Conservation (phyloP, 2,888 invertebrate genomes). For the Drosophila nr. perissopoda region DNA sequence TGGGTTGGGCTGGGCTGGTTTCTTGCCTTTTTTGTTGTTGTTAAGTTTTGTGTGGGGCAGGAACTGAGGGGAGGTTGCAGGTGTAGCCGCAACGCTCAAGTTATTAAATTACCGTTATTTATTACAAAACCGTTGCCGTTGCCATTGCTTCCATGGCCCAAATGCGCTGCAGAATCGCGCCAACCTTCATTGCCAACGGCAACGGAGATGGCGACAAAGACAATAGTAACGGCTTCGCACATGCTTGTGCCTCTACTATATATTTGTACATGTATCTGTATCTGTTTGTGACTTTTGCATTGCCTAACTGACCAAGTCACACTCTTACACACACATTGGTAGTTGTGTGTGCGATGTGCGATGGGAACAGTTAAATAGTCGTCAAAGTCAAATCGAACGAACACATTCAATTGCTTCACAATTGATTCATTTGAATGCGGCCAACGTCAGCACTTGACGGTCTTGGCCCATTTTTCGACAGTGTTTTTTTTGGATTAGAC, state of each 20-base stretch:
- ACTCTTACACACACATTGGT: slow-evolving; percentile 5
- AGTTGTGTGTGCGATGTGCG: slow-evolving; percentile 26
- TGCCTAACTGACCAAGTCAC: slow-evolving; percentile 56
- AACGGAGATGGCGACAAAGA: slow-evolving; percentile 11
- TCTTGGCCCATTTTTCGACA: slow-evolving; percentile 69
- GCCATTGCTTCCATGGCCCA: slow-evolving; percentile 72
- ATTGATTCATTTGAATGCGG: slow-evolving; percentile 66
- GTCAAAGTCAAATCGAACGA: slow-evolving; percentile 47
- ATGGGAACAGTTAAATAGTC: slow-evolving; percentile 43
- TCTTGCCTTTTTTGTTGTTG: slow-evolving; percentile 11
- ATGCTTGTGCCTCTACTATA: not conserved
- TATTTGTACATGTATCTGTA: slow-evolving; percentile 12
- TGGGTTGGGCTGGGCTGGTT: slow-evolving; percentile 22
- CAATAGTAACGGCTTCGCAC: slow-evolving; percentile 35
- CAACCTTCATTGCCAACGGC: slow-evolving; percentile 55
- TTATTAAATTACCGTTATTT: slow-evolving; percentile 80
- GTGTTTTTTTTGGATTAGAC: slow-evolving; percentile 48
- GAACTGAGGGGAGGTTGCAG: slow-evolving; percentile 49
- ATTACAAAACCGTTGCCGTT: slow-evolving; percentile 75
- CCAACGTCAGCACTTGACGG: slow-evolving; percentile 31
- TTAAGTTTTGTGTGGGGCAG: slow-evolving; percentile 10
- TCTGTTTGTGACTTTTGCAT: slow-evolving; percentile 19
- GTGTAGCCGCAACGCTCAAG: slow-evolving; percentile 65
- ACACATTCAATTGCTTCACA: slow-evolving; percentile 51
- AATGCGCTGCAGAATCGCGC: slow-evolving; percentile 65